Evolutionary conservation across 2,797 vertebrate genomes (phyloP).

Genomic region (Phyllotis vaccarum): DNA sequence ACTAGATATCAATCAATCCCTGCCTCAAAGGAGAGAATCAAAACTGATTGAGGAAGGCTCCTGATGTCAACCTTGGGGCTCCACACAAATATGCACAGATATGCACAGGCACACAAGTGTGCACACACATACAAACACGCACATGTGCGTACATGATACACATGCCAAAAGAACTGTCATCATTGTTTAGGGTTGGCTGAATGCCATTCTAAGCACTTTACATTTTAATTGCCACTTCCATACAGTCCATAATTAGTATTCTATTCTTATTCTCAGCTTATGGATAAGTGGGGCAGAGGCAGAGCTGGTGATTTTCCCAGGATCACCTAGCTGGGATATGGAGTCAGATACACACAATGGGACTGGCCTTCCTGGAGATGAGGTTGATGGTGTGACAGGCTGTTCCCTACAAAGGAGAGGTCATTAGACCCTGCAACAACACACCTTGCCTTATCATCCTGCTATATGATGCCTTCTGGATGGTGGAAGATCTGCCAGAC

Average conservation of each 20-base stretch:
- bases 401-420: not conserved
- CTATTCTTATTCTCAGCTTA: not conserved
- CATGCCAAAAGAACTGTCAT: not conserved
- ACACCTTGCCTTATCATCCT: not conserved
- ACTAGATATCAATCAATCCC: too few species aligned
- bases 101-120: not conserved
- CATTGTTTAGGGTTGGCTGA: not conserved
- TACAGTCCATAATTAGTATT: not conserved
- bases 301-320: not conserved
- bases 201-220: not conserved
- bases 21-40: not conserved
- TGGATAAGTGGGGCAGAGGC: not conserved
- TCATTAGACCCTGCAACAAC: rapidly evolving
- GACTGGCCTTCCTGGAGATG: not conserved
- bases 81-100: not conserved
- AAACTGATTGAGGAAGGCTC: not conserved
- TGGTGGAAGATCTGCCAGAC: not conserved
- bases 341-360: not conserved
- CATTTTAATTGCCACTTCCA: not conserved
- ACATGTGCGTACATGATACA: not conserved
- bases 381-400: not conserved
- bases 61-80: not conserved
- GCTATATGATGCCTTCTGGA: not conserved
- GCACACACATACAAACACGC: not conserved
- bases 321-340: too few species aligned